Conservation (phyloP, 1,140 invertebrate genomes). For the Acyrthosiphon pisum region DNA sequence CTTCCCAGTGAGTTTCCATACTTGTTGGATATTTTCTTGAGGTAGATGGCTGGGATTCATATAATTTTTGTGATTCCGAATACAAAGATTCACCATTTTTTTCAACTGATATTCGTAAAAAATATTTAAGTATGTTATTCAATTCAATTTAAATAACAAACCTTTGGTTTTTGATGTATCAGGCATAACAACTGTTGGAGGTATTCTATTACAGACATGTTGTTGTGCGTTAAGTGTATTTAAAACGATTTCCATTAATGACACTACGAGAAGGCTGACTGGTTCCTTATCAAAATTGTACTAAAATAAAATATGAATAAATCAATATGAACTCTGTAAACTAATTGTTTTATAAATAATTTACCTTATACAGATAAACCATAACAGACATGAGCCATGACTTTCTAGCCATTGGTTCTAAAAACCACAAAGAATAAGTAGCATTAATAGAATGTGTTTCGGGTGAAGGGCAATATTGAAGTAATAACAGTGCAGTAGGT, state of each 20-base stretch:
- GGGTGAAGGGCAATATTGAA: conserved; percentile 86
- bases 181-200: conserved; percentile 77
- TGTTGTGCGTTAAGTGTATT: conserved; percentile 92
- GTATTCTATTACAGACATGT: conserved; percentile 82
- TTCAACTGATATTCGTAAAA: conserved; percentile 31
- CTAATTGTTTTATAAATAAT: conserved; percentile 30
- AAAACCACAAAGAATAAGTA: conserved; percentile 84
- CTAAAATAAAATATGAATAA: conserved; percentile 66
- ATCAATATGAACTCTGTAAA: neutral
- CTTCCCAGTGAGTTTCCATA: conserved; percentile 78
- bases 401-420: conserved; percentile 83
- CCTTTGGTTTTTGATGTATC: conserved; percentile 70
- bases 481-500: conserved; percentile 81
- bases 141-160: conserved; percentile 62
- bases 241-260: conserved; percentile 88
- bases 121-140: neutral
- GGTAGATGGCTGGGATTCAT: conserved; percentile 61
- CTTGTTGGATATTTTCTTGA: conserved; percentile 63
- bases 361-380: conserved; percentile 96
- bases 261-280: conserved; percentile 79
- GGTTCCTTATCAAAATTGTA: conserved; percentile 90
- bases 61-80: conserved; percentile 61
- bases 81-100: conserved; percentile 22
- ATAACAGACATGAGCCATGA: conserved; percentile 93
- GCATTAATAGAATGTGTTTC: conserved; percentile 66